These are phyloP conservation scores for Julus scandinavius DNA, from an alignment of 2,888 invertebrate genomes.

Conservation along the genomic window DNA sequence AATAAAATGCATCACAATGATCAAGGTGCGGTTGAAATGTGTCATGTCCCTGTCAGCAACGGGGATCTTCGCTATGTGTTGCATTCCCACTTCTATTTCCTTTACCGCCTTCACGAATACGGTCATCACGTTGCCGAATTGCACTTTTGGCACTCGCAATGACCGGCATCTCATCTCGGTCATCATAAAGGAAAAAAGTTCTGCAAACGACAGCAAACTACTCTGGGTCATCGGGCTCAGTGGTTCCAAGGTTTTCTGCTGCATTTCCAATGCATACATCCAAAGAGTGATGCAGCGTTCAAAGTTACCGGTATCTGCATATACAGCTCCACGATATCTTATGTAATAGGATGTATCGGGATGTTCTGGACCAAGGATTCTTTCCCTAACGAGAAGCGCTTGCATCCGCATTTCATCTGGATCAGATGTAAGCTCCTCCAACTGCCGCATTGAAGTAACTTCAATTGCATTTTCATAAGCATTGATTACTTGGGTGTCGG, in stretches of 20 bases:
- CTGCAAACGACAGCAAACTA: slow-evolving; percentile 92
- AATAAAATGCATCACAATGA: slow-evolving; percentile 86
- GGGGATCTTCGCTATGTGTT: slow-evolving; percentile 64
- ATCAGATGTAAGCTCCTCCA: slow-evolving; percentile 89
- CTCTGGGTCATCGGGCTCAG: slow-evolving; percentile 95
- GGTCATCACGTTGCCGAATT: slow-evolving; percentile 82
- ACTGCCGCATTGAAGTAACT: slow-evolving; percentile 79
- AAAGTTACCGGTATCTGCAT: slow-evolving; percentile 95
- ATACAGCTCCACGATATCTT: slow-evolving; percentile 90
- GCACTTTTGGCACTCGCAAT: slow-evolving; percentile 77
- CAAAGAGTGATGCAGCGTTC: slow-evolving; percentile 88
- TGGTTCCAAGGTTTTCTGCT: slow-evolving; percentile 90
- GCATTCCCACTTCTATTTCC: slow-evolving; percentile 65
- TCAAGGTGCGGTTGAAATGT: slow-evolving; percentile 83
- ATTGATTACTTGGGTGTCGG: slow-evolving; percentile 76
- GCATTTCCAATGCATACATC: slow-evolving; percentile 97
- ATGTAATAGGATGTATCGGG: slow-evolving; percentile 98
- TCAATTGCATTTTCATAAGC: slow-evolving; percentile 92
- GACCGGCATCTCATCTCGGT: slow-evolving; percentile 71
- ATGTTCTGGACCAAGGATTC: slow-evolving; percentile 91
- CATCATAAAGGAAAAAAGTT: slow-evolving; percentile 94
- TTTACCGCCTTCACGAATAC: slow-evolving; percentile 83
- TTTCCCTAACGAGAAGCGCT: slow-evolving; percentile 84
- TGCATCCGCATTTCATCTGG: slow-evolving; percentile 97
- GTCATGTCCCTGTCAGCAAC: slow-evolving; percentile 78